phyloP scores from a whole-genome alignment of 2,888 invertebrate genomes.

The Stratiomys singularior region DNA sequence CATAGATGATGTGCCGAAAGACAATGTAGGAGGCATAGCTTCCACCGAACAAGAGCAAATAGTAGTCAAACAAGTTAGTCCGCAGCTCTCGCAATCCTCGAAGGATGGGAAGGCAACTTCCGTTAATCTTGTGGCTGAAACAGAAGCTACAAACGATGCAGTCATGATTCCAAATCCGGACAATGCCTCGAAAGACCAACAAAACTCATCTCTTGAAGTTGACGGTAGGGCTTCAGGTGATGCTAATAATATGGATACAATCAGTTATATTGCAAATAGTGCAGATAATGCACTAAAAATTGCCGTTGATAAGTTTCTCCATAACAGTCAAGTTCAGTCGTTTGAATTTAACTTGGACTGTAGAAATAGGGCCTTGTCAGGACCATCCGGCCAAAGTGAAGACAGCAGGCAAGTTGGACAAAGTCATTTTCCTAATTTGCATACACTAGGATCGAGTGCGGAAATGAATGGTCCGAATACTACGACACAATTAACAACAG shows the following conservation, averaged over 20 bases:
- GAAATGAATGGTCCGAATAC: constrained; percentile 33
- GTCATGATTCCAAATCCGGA: constrained; percentile 4
- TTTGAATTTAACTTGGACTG: background rate
- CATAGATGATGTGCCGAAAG: background rate
- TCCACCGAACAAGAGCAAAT: background rate
- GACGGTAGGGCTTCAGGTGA: constrained; percentile 39
- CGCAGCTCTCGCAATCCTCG: background rate
- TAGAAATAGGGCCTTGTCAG: constrained; percentile 14
- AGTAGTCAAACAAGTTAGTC: background rate
- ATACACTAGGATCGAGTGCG: constrained; percentile 9
- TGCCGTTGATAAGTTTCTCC: constrained; percentile 12
- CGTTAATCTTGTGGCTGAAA: constrained; percentile 18
- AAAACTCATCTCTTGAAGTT: background rate
- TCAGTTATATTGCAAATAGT: background rate
- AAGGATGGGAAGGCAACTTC: constrained; percentile 17
- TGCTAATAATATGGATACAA: constrained; percentile 9
- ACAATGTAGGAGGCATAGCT: constrained; percentile 10
- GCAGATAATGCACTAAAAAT: constrained; percentile 1
- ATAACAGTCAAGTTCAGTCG: constrained; percentile 32
- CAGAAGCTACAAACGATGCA: constrained; percentile 31
- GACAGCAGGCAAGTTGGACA: background rate
- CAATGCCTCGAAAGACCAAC: background rate
- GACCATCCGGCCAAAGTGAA: background rate
- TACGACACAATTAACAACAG: background rate
- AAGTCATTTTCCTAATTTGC: constrained; percentile 17